Conservation (phyloP, 2,797 vertebrate genomes). For the Gila robusta region DNA sequence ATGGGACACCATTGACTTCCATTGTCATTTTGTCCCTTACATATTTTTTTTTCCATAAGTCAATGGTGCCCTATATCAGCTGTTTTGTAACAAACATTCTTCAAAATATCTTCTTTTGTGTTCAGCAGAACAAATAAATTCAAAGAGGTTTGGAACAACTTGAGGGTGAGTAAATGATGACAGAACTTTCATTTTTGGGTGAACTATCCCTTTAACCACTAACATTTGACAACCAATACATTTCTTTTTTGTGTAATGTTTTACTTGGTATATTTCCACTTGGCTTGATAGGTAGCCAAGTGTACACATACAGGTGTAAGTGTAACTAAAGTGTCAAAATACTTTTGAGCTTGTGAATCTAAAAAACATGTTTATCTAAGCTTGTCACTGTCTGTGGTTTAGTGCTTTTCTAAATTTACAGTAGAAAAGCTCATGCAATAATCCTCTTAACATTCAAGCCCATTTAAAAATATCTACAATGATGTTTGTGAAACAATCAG, state of each 20-base stretch:
- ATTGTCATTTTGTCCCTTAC: no score
- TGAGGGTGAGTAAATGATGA: neutral
- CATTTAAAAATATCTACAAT: constrained; percentile 69
- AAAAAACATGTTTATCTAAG: constrained; percentile 14
- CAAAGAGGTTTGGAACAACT: neutral
- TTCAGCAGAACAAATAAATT: neutral
- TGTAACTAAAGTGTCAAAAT: neutral
- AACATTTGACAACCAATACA: neutral
- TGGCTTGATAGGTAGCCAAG: neutral
- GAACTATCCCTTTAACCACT: neutral
- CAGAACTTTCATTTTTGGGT: neutral
- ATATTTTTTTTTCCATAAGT: neutral
- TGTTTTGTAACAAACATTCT: neutral
- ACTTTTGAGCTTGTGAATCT: neutral
- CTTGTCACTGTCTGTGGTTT: neutral
- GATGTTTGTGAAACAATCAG: neutral
- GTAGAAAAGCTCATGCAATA: constrained; percentile 62
- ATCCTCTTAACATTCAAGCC: constrained; percentile 69
- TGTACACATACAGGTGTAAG: neutral
- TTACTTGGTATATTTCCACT: neutral
- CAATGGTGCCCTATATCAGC: neutral
- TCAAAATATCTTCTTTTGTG: neutral
- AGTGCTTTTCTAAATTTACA: constrained; percentile 48
- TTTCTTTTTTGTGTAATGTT: neutral
- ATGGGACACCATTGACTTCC: neutral